Percentiles rank a stretch among this genome's conserved stretches.
Evolutionary conservation across 2,113 vertebrate species (phyloP).

Genomic region (Eublepharis macularius): DNA sequence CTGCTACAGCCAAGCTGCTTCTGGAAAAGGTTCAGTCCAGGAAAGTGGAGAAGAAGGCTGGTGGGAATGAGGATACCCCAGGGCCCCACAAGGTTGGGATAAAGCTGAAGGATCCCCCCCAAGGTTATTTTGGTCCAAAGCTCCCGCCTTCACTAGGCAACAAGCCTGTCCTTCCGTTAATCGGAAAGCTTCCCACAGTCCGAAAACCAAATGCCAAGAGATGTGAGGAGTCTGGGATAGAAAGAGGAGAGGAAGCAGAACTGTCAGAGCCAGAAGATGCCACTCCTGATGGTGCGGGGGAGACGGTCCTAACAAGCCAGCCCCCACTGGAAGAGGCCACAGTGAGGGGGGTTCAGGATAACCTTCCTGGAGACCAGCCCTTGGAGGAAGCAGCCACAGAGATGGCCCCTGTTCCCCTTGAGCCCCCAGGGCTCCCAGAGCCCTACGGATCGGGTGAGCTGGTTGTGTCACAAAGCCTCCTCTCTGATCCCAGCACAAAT

Average conservation of each 20-base stretch:
- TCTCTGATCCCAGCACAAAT: constrained; percentile 62
- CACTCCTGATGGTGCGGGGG: constrained; percentile 70
- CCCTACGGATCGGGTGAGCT: constrained; percentile 70
- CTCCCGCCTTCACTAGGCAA: constrained; percentile 90
- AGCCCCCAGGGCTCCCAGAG: constrained; percentile 61
- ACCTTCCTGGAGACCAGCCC: constrained; percentile 69
- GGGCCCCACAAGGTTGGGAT: constrained; percentile 82
- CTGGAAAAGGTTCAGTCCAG: constrained; percentile 93
- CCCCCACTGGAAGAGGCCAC: constrained; percentile 78
- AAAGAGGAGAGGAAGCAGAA: constrained; percentile 78
- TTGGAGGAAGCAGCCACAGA: constrained; percentile 55
- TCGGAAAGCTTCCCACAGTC: constrained; percentile 90
- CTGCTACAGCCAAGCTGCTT: constrained; percentile 89
- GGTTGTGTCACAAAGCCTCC: constrained; percentile 71
- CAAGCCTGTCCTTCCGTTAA: constrained; percentile 91
- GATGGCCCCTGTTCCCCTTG: constrained; percentile 53
- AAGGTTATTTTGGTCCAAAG: constrained; percentile 97
- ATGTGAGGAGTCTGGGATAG: constrained; percentile 78
- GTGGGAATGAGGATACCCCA: constrained; percentile 71
- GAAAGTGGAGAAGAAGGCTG: constrained; percentile 79
- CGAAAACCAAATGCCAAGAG: constrained; percentile 82
- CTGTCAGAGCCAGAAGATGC: constrained; percentile 77
- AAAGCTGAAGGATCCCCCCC: constrained; percentile 96
- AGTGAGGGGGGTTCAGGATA: constrained; percentile 79
- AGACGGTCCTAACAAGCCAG: constrained; percentile 70